Evolutionary conservation across 1,140 invertebrate genomes (phyloP).

Genomic region (Tetragonula clypearis): DNA sequence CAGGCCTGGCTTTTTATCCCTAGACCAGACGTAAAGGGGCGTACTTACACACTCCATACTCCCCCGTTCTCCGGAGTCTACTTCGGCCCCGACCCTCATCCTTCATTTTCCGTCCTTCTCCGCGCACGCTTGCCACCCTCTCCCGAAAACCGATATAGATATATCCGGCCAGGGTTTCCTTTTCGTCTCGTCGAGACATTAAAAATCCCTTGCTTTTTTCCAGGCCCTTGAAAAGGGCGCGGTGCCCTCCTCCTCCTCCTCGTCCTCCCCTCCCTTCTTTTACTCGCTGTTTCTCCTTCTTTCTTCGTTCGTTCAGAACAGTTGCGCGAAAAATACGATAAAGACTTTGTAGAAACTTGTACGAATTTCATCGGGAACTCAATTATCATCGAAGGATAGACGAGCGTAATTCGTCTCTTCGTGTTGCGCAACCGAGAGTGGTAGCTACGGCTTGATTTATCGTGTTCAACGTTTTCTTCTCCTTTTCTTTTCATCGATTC

Average conservation of each 20-base stretch:
- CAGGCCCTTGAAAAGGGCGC: constrained; percentile 46
- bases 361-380: neutral
- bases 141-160: constrained; percentile 53
- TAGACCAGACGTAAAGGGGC: constrained; percentile 66
- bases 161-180: constrained; percentile 58
- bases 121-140: constrained; percentile 4
- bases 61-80: constrained; percentile 39
- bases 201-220: constrained; percentile 55
- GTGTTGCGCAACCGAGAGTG: no score
- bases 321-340: neutral
- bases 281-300: no score
- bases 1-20: constrained; percentile 67
- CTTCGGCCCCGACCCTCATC: constrained; percentile 26
- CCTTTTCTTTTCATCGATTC: no score
- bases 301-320: neutral
- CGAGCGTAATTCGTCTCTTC: no score
- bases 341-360: neutral
- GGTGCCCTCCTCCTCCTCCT: constrained; percentile 6
- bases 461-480: no score
- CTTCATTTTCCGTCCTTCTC: neutral
- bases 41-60: constrained; percentile 59
- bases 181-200: constrained; percentile 63
- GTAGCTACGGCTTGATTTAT: no score
- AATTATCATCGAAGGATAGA: neutral
- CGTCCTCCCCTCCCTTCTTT: no score